Percentiles rank a stretch among this genome's conserved stretches.
These are phyloP conservation scores for Tamias sibiricus DNA, from an alignment of 2,113 vertebrate species.

Conservation along the genomic window DNA sequence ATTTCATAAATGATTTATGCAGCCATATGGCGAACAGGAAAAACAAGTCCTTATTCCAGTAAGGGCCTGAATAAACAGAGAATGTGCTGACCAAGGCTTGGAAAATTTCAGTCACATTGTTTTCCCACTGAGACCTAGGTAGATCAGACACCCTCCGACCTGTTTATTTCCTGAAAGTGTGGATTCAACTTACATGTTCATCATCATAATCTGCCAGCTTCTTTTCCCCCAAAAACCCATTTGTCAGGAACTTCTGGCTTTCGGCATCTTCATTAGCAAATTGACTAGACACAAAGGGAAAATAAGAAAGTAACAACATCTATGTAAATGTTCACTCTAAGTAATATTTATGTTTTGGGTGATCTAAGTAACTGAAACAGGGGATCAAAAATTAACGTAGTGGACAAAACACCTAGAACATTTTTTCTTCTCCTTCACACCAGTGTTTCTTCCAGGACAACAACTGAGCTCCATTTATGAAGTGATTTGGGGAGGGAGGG, in stretches of 20 bases:
- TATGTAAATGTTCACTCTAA: not conserved
- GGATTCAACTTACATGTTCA: constrained; percentile 93
- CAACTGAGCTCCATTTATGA: not conserved
- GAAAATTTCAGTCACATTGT: constrained; percentile 78
- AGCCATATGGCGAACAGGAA: constrained; percentile 68
- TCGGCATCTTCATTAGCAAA: constrained; percentile 93
- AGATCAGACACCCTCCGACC: constrained; percentile 50
- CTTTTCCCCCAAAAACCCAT: constrained; percentile 93
- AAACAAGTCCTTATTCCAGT: constrained; percentile 77
- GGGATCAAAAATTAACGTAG: not conserved
- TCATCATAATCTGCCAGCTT: constrained; percentile 94
- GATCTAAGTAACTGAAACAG: not conserved
- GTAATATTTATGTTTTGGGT: not conserved
- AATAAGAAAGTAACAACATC: constrained; percentile 52
- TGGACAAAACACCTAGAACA: not conserved
- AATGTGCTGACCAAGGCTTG: constrained; percentile 80
- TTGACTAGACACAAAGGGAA: constrained; percentile 85
- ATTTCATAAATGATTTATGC: constrained; percentile 82
- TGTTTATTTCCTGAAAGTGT: constrained; percentile 61
- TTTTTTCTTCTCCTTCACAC: not conserved
- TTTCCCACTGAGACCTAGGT: constrained; percentile 60
- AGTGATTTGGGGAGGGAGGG: not conserved
- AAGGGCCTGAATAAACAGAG: constrained; percentile 77
- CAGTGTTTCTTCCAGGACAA: not conserved
- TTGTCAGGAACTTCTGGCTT: constrained; percentile 95